Evolutionary conservation across 1,140 invertebrate species (phyloP), one percentile per base, ranked within the genome.

Genomic region (Gonatopus flavifemur): DNA sequence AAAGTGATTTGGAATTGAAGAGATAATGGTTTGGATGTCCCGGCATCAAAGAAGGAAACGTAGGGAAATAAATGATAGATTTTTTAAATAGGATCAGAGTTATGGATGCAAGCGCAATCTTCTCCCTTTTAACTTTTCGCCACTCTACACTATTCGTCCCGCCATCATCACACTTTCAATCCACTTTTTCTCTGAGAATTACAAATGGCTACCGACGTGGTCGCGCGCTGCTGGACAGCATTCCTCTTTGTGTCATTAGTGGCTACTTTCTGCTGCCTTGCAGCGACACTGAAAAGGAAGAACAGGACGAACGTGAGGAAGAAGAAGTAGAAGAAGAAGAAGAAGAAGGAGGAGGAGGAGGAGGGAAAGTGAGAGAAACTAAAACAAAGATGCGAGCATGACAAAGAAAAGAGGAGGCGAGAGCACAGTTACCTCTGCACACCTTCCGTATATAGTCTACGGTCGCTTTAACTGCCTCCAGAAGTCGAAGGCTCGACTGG

Each of bases 201-300:
- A 75, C 70, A 75, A 75, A 74, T 74, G 72, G 69, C 70, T 72
- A 69, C 66, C 55, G 60, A 57, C 62, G 64, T 55, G 64, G 64
- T 68, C 62, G 66, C 59, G 58, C 68, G 64, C 59, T 60, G 59
- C 67, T 57, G 64, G 65, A 72, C 72, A 73, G 62, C 70, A 75
- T 75, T 75, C 71, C 71, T 72, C 66, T 74, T 74, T 59, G 67
- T 66, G 70, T 74, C 72, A 75, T 75, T 75, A 75, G 72, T 72
- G 66, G 70, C 62, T 59, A 72, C 66, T 72, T 60, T 72, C 68
- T 68, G 67, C 66, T 61, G 62, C 60, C 57, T 49, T 52, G 40
- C 24, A 46, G 56, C 60, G 44, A 52, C 48, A 49, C 43, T 44
- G 15, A 40, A 19, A 25, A 24, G 20, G 12, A 30, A 15, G 22